These are phyloP conservation scores for Acomys russatus DNA, from an alignment of 2,797 vertebrate genomes.

Conservation along the genomic window DNA sequence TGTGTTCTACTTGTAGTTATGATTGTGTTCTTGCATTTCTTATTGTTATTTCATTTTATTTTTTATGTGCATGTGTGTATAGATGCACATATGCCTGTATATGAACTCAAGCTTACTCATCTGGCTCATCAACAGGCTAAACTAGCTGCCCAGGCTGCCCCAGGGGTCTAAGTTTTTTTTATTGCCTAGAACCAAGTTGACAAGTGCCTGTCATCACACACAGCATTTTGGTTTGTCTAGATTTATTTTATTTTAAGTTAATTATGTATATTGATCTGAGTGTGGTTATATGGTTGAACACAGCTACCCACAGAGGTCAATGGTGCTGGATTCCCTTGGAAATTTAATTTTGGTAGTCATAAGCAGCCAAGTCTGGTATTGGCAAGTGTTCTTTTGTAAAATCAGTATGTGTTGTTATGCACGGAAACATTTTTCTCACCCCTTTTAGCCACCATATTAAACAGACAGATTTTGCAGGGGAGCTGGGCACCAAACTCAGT, in stretches of 20 bases:
- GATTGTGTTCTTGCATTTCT: not conserved
- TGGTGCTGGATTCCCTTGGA: not conserved
- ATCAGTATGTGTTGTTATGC: not conserved
- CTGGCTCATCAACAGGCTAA: not conserved
- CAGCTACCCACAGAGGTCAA: not conserved
- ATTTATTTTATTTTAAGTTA: not conserved
- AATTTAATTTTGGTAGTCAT: not conserved
- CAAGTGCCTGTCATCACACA: not conserved
- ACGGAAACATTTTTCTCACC: not conserved
- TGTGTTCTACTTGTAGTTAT: not conserved
- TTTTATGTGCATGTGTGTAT: not conserved
- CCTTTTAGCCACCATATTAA: not conserved
- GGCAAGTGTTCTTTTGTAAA: not conserved
- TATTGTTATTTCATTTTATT: not conserved
- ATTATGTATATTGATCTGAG: not conserved
- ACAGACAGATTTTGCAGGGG: not conserved
- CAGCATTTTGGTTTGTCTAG: not conserved
- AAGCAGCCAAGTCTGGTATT: no score
- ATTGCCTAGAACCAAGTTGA: not conserved
- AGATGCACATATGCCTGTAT: fast-evolving
- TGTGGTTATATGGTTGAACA: not conserved
- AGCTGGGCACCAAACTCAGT: not conserved
- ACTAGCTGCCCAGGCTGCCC: not conserved
- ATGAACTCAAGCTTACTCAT: not conserved
- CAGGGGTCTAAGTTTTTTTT: not conserved